Evolutionary conservation across 2,113 vertebrate genomes (phyloP).

Genomic region (Columba livia): DNA sequence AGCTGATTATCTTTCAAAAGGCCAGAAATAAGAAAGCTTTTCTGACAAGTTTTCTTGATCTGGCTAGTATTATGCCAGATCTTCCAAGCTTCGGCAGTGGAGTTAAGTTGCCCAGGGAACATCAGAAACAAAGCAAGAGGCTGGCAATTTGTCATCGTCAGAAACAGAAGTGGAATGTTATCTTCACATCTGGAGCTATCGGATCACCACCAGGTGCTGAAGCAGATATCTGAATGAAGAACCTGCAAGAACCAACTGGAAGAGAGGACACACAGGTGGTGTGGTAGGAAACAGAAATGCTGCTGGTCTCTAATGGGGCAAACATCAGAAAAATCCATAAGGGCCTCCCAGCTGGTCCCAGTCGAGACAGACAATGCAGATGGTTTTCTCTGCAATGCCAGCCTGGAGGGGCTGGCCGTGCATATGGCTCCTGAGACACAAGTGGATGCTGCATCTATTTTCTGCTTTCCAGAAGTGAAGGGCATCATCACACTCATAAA

Average conservation of each 20-base stretch:
- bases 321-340: neutral
- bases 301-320: neutral
- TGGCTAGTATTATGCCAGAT: neutral
- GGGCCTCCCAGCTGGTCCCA: neutral
- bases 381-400: neutral
- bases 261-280: neutral
- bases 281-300: neutral
- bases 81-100: neutral
- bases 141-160: neutral
- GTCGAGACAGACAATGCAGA: neutral
- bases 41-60: neutral
- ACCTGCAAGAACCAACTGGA: neutral
- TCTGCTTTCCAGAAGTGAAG: neutral
- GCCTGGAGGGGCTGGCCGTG: rapidly evolving
- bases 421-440: neutral
- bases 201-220: conserved; percentile 1
- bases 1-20: neutral
- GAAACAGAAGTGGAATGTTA: neutral
- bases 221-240: conserved; percentile 5
- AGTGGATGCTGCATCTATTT: neutral
- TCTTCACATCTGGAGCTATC: neutral
- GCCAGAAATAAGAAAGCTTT: neutral
- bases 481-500: neutral
- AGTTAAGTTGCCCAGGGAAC: neutral
- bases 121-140: neutral